Evolutionary conservation across 2,888 invertebrate genomes (phyloP), one percentile per base, ranked within the genome.

Genomic region (Linhomoeus sp.): DNA sequence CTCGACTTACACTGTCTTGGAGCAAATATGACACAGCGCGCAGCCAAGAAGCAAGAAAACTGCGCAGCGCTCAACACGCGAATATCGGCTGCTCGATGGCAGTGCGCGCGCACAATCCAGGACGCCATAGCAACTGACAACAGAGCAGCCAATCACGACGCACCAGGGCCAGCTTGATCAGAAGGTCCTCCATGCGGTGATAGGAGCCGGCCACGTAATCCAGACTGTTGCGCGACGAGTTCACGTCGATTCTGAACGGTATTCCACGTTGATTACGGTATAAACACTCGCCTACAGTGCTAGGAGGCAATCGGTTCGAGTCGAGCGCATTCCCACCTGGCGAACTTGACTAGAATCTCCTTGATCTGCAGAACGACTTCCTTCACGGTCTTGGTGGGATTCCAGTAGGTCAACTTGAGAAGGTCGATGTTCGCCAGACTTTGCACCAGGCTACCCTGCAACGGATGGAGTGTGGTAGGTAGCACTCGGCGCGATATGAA

Each of bases 351-450:
- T 20, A 67, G 54, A 50, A 65, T 64, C 5, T 54, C 52, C 50
- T 65, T 63, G 33, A 67, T 62, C 37, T 65, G 63, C 36, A 51
- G 48, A 15, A 67, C 55, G 15, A 66, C 61, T 45, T 59, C 57
- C 45, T 56, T 54, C 65, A 67, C 65, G 48, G 62, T 60, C 45
- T 61, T 56, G 3, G 66, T 58, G 2, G 66, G 65, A 24, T 64
- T 65, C 67, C 67, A 67, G 49, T 59, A 61, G 2, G 64, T 61
- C 35, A 66, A 52, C 55, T 65, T 65, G 12, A 67, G 51, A 42
- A 66, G 49, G 50, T 66, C 63, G 58, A 66, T 60, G 51, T 61
- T 62, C 7, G 61, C 60, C 39, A 62, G 57, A 35, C 59, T 45
- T 50, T 62, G 62, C 60, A 61, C 61, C 57, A 62, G 56, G 9